Conservation (phyloP, 2,113 vertebrate species). For the Candoia aspera region DNA sequence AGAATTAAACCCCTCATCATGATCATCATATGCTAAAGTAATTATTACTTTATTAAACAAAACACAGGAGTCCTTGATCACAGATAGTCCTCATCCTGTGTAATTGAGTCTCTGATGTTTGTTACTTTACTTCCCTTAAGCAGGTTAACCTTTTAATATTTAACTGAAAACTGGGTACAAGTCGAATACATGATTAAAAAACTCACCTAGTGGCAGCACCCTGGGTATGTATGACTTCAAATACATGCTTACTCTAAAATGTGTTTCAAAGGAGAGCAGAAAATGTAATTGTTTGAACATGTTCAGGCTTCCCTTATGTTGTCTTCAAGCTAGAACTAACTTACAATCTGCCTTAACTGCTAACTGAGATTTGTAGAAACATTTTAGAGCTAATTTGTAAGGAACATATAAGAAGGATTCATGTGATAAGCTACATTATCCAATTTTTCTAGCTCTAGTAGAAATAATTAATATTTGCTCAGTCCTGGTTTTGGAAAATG, state of each 20-base stretch:
- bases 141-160: not conserved
- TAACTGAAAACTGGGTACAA: not conserved
- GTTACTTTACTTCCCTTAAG: not conserved
- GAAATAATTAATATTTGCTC: slow-evolving; percentile 3
- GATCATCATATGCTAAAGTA: not conserved
- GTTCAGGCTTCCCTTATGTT: slow-evolving; percentile 35
- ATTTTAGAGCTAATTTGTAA: slow-evolving; percentile 30
- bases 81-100: not conserved
- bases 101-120: not conserved
- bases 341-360: slow-evolving; percentile 34
- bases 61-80: not conserved
- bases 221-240: not conserved
- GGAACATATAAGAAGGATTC: slow-evolving; percentile 18
- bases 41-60: not conserved
- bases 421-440: slow-evolving; percentile 15
- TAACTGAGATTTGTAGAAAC: slow-evolving; percentile 30
- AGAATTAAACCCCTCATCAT: not conserved
- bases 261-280: not conserved
- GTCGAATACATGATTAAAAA: slow-evolving; percentile 13
- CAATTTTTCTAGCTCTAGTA: not conserved
- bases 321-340: slow-evolving; percentile 41
- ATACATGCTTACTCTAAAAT: not conserved
- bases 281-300: slow-evolving; percentile 30
- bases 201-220: slow-evolving; percentile 3
- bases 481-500: not conserved